Evolutionary conservation across 2,113 vertebrate species (phyloP).

Genomic region (Carollia perspicillata): DNA sequence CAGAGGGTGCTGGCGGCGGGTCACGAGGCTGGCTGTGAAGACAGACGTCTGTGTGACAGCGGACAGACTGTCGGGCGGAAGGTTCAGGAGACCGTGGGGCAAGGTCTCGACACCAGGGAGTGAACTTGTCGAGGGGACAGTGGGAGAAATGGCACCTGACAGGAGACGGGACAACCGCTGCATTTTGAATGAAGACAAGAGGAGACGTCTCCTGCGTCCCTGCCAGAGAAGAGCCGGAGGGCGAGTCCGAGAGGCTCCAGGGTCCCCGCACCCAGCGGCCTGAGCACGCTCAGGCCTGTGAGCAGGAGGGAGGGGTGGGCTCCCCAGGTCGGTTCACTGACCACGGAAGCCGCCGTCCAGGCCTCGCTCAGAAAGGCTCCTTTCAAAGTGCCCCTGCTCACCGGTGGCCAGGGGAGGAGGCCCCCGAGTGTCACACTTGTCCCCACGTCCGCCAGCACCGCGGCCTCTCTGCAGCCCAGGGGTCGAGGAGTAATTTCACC

Average conservation of each 20-base stretch:
- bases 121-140: neutral
- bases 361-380: neutral
- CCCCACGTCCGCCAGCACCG: neutral
- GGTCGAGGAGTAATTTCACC: neutral
- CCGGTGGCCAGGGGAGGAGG: neutral
- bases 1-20: too few species aligned
- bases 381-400: neutral
- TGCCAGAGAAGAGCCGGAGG: neutral
- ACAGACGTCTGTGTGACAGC: neutral
- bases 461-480: neutral
- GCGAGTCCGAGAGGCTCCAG: neutral
- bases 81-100: neutral
- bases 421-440: accelerated
- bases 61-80: neutral
- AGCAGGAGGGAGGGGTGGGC: neutral
- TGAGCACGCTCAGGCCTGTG: neutral
- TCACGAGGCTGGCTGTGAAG: neutral
- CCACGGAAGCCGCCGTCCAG: neutral
- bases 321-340: neutral
- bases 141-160: neutral
- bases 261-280: neutral
- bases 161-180: neutral
- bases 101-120: neutral
- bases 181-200: neutral
- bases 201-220: neutral